These are phyloP conservation scores for Dugesia japonica DNA, from an alignment of 2,888 invertebrate genomes.

Conservation along the genomic window DNA sequence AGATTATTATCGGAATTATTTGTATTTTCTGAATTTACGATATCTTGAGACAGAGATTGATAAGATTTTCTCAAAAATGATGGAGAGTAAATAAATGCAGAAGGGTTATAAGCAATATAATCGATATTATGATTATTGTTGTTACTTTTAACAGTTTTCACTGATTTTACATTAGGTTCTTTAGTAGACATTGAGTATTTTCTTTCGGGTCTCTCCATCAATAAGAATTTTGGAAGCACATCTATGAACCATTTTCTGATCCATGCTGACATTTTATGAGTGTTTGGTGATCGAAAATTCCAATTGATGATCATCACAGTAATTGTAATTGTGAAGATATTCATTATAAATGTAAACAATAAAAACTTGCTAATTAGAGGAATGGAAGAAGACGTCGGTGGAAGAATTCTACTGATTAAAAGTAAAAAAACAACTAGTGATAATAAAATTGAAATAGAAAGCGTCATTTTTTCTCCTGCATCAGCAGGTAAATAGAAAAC, in stretches of 20 bases:
- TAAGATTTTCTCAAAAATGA: slow-evolving; percentile 12
- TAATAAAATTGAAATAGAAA: slow-evolving; percentile 89
- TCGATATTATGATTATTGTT: not conserved
- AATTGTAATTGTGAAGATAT: slow-evolving; percentile 92
- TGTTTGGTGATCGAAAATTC: slow-evolving; percentile 85
- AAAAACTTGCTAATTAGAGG: slow-evolving; percentile 97
- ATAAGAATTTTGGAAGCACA: slow-evolving; percentile 71
- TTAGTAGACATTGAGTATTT: not conserved
- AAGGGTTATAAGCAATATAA: not conserved
- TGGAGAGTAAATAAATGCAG: slow-evolving; percentile 8
- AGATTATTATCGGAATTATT: not conserved
- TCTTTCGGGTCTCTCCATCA: slow-evolving; percentile 74
- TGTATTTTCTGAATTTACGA: not conserved
- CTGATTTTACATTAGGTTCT: slow-evolving; percentile 7
- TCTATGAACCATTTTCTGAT: slow-evolving; percentile 82
- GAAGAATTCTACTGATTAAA: slow-evolving; percentile 92
- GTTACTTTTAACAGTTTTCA: not conserved
- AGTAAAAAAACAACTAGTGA: slow-evolving; percentile 96
- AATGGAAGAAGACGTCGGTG: slow-evolving; percentile 79
- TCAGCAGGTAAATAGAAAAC: slow-evolving; percentile 97
- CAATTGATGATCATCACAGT: slow-evolving; percentile 98
- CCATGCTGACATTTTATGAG: slow-evolving; percentile 94
- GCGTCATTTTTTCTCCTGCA: slow-evolving; percentile 73
- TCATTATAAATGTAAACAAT: slow-evolving; percentile 97
- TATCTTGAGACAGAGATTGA: not conserved